Evolutionary conservation across 2,888 invertebrate species (phyloP).

Genomic region (Folsomia candida): DNA sequence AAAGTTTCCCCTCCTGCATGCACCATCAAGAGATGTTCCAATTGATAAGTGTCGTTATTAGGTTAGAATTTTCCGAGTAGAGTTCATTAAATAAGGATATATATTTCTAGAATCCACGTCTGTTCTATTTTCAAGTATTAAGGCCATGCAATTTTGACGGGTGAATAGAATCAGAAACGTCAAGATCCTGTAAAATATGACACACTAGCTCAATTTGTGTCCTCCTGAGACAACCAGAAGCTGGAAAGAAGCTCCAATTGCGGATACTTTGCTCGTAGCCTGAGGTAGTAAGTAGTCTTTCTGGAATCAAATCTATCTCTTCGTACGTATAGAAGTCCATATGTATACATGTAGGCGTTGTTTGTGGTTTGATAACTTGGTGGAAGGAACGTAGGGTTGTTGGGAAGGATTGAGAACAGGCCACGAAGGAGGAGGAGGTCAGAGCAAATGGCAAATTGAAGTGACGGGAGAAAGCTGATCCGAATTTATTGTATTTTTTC

Average conservation of each 20-base stretch:
- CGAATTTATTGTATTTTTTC: slow-evolving; percentile 14
- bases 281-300: not conserved
- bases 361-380: no score
- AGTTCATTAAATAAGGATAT: not conserved
- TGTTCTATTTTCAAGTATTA: not conserved
- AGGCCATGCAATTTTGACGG: not conserved
- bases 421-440: not conserved
- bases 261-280: not conserved
- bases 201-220: not conserved
- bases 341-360: not conserved
- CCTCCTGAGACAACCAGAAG: not conserved
- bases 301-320: no score
- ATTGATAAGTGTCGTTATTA: not conserved
- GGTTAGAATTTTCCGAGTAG: not conserved
- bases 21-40: not conserved
- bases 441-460: not conserved
- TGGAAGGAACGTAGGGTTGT: no score
- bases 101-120: not conserved
- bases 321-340: no score
- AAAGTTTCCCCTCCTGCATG: no score
- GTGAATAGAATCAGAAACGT: not conserved
- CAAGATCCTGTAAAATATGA: not conserved
- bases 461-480: not conserved
- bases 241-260: not conserved
- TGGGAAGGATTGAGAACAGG: not conserved